Evolutionary conservation across 2,797 vertebrate genomes (phyloP).

Genomic region (Taenioides sp.): DNA sequence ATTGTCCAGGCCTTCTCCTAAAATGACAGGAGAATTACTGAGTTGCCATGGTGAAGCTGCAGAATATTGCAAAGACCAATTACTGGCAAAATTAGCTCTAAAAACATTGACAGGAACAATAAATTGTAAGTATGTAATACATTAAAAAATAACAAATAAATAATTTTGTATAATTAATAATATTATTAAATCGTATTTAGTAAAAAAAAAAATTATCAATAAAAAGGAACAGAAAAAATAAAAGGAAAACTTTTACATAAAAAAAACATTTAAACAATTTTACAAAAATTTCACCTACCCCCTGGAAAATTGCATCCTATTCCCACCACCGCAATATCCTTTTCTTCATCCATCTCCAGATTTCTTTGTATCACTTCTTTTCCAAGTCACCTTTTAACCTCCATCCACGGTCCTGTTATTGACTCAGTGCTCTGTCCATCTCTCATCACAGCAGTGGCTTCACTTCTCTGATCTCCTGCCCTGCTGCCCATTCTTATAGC

Average conservation of each 20-base stretch:
- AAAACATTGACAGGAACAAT: too few species aligned
- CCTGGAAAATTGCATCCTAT: slow-evolving; percentile 88
- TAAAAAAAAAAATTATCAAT: not conserved
- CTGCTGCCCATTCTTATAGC: slow-evolving; percentile 46
- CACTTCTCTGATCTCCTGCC: slow-evolving; percentile 36
- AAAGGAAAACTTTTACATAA: not conserved
- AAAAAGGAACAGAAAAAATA: not conserved
- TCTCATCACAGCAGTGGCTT: slow-evolving; percentile 18
- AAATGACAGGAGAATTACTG: not conserved
- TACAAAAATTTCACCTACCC: slow-evolving; percentile 58
- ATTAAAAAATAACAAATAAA: too few species aligned
- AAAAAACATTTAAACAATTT: not conserved
- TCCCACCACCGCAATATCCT: slow-evolving; percentile 81
- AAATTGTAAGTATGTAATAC: too few species aligned
- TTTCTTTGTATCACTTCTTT: not conserved
- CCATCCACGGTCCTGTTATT: not conserved
- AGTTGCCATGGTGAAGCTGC: not conserved
- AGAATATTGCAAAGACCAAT: not conserved
- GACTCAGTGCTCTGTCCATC: slow-evolving; percentile 21
- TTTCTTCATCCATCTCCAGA: slow-evolving; percentile 66
- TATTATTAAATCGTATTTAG: too few species aligned
- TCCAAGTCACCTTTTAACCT: slow-evolving; percentile 13
- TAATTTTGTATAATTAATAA: too few species aligned
- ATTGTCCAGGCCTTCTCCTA: slow-evolving; percentile 75
- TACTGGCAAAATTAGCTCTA: too few species aligned